Evolutionary conservation across 2,113 vertebrate genomes (phyloP).

Genomic region (Caracal caracal): DNA sequence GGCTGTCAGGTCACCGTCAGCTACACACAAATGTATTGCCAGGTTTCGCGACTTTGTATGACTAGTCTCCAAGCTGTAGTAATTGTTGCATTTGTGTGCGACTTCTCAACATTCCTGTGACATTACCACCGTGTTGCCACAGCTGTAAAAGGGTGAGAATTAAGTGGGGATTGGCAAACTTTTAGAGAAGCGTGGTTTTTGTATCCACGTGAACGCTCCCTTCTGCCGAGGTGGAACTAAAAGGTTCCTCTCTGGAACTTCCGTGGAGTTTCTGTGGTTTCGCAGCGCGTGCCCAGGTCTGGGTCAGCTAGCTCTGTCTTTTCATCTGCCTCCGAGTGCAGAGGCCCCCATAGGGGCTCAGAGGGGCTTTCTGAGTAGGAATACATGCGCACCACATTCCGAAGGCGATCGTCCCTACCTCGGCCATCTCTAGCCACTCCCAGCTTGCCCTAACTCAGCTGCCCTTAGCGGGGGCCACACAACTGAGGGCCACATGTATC

Average conservation of each 20-base stretch:
- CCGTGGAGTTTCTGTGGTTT: background rate
- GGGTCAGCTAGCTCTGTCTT: background rate
- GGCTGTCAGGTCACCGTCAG: background rate
- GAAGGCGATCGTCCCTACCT: background rate
- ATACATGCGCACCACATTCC: fast-evolving
- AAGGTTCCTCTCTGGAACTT: background rate
- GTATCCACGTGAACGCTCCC: no score
- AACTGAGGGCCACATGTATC: fast-evolving
- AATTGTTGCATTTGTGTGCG: background rate
- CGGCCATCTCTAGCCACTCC: no score
- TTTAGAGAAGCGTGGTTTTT: background rate
- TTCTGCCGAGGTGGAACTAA: background rate
- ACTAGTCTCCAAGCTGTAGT: background rate
- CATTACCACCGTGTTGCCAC: background rate
- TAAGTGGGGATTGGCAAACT: background rate
- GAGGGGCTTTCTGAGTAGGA: background rate
- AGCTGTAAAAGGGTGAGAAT: background rate
- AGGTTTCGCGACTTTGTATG: background rate
- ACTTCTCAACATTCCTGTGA: background rate
- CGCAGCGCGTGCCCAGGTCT: background rate
- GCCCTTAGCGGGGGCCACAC: fast-evolving
- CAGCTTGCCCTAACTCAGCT: fast-evolving
- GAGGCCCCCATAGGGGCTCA: no score
- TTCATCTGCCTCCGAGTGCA: background rate
- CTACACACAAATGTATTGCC: background rate